Base-by-base conservation (phyloP, 2,113 vertebrate genomes). In the Neodon shergylaensis region DNA sequence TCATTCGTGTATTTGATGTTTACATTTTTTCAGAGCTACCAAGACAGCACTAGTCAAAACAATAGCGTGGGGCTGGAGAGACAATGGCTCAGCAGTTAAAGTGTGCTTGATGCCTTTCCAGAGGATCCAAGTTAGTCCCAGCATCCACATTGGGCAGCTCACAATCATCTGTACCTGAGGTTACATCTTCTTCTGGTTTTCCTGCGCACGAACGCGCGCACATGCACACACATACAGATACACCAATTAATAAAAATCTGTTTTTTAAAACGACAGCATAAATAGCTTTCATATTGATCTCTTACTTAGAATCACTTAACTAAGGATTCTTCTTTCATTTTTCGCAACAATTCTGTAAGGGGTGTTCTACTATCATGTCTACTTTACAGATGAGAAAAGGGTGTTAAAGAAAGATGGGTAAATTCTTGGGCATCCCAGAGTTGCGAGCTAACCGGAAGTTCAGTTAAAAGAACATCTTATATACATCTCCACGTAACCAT, bases 151-250 rank as follows among this genome's bases (percentile, higher is more conserved):
- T 39, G 24, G 22, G 36, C 5, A 26, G 13, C n/a, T 83, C 36
- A 63, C 7, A 26, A 83, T 28, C 54, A 58, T 11, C 49, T 58
- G 16, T 81, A 81, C 22, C 33, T 81, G 21, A 3, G 42, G 24
- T 39, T 28, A 61, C 22, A 61, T 39, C 54, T 24, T 74, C 39
- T 77, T 39, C 11, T 42, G 54, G 54, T 3, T 83, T 82, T 14
- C n/a, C 78, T 81, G 5, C 19, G 22, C 1, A 4, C 1, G 3
- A 13, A 1, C 8, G 7, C 5, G 3, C 21, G 26, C 10, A 36
- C 52, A 21, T 8, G 2, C 31, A 42, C 22, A 82, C 5, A 36
- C 36, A 36, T 17, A 10, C 31, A 52, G 11, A 52, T 11, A 2
- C 12, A 52, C 49, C 16, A 79, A 19, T 52, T 52, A 54, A 79